phyloP scores from a whole-genome alignment of 2,888 invertebrate species.

The Euzetes globulus region DNA sequence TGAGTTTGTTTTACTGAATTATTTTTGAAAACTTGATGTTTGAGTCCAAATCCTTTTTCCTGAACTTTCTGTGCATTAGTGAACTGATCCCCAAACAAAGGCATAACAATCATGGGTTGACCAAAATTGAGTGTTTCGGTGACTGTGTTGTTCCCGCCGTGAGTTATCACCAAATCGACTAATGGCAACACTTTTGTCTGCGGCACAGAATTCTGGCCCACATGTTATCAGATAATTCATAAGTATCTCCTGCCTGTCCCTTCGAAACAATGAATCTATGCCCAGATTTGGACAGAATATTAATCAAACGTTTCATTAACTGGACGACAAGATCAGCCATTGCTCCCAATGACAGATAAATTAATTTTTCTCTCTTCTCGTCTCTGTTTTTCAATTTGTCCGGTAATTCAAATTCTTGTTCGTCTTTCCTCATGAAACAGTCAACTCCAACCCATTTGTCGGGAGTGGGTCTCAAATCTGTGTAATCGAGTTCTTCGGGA shows the following conservation, averaged over 20 bases:
- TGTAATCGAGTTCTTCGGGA: conserved; percentile 32
- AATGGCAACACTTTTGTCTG: conserved; percentile 24
- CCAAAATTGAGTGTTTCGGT: conserved; percentile 21
- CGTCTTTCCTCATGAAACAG: background rate
- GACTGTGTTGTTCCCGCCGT: too few relatives aligned
- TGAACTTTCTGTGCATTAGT: conserved; percentile 31
- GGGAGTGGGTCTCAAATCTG: conserved; percentile 12
- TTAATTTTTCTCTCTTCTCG: conserved; percentile 16
- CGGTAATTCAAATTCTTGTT: background rate
- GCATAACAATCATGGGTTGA: conserved; percentile 31
- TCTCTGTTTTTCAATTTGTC: background rate
- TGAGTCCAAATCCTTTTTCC: conserved; percentile 28
- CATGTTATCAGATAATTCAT: conserved; percentile 20
- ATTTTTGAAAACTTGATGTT: too few relatives aligned
- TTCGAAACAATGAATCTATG: conserved; percentile 30
- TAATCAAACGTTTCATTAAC: conserved; percentile 26
- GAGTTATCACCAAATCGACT: conserved; percentile 32
- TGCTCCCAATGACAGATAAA: conserved; percentile 34
- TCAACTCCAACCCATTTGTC: conserved; percentile 22
- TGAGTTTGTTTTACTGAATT: too few relatives aligned
- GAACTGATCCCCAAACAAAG: conserved; percentile 28
- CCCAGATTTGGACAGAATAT: background rate
- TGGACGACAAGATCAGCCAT: conserved; percentile 19
- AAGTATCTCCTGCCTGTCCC: conserved; percentile 11
- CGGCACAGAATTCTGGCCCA: conserved; percentile 23